Conservation (phyloP, 2,888 invertebrate genomes). For the Pseudolycoriella hygida region DNA sequence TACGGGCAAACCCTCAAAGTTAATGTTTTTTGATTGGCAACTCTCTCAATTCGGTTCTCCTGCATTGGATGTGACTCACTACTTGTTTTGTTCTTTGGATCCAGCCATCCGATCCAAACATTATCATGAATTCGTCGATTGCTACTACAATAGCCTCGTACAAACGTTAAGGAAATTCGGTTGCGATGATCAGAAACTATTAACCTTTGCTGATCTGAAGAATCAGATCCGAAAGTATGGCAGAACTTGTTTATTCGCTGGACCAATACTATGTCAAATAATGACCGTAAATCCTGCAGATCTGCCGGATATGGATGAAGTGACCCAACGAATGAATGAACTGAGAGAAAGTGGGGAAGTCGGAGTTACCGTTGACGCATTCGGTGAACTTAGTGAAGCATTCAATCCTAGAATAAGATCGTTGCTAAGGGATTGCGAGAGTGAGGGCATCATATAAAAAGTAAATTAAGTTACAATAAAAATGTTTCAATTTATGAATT, state of each 20-base stretch:
- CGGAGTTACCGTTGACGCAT: too few relatives aligned
- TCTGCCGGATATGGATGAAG: conserved; percentile 19
- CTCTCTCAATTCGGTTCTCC: conserved; percentile 22
- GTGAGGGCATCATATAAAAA: too few relatives aligned
- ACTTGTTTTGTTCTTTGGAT: conserved; percentile 20
- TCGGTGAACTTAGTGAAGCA: too few relatives aligned
- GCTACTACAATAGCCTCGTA: conserved; percentile 17
- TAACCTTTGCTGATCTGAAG: conserved; percentile 17
- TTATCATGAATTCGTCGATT: conserved; percentile 16
- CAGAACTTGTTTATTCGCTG: conserved; percentile 18
- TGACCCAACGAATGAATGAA: too few relatives aligned
- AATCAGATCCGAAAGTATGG: conserved; percentile 17
- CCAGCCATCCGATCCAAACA: conserved; percentile 16
- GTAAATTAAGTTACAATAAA: too few relatives aligned
- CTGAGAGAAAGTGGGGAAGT: too few relatives aligned
- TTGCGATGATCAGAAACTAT: conserved; percentile 14
- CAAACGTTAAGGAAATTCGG: conserved; percentile 16
- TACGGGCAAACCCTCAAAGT: conserved; percentile 9
- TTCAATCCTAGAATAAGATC: too few relatives aligned
- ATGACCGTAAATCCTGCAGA: conserved; percentile 18
- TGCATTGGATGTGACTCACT: conserved; percentile 21
- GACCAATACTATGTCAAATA: conserved; percentile 21
- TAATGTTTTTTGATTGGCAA: conserved; percentile 22
- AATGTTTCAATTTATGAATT: too few relatives aligned
- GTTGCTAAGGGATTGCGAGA: too few relatives aligned